Conservation (phyloP, 2,113 vertebrate species). For the Chroicocephalus ridibundus region DNA sequence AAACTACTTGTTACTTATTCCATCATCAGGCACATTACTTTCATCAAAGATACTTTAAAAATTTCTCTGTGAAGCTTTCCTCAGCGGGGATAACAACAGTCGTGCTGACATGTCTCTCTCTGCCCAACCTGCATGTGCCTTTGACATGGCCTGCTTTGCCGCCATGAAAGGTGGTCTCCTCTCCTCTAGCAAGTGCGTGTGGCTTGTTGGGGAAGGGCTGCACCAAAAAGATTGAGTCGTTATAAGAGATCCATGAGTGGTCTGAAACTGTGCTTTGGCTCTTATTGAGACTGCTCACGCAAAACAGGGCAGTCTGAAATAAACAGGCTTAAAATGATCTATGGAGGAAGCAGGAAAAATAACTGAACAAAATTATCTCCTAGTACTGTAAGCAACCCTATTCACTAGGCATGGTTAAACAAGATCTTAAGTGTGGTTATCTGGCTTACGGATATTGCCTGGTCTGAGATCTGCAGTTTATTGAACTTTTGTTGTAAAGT, state of each 20-base stretch:
- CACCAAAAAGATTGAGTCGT: background rate
- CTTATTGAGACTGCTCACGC: background rate
- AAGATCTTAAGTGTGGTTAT: background rate
- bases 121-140: background rate
- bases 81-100: background rate
- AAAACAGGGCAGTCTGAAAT: background rate
- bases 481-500: background rate
- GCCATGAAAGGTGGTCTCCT: background rate
- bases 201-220: background rate
- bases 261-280: background rate
- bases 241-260: background rate
- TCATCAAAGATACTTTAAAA: background rate
- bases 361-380: background rate
- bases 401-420: background rate
- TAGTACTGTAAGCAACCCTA: background rate
- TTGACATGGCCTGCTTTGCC: background rate
- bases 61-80: background rate
- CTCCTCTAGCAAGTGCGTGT: rapidly evolving
- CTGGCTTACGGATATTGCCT: background rate
- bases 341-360: background rate
- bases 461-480: background rate
- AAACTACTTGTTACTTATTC: background rate
- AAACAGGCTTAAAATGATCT: background rate
- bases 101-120: background rate
- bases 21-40: background rate